A percentile compares a stretch with the other conserved stretches of the same genome.
These are phyloP conservation scores for Crocuta crocuta DNA, from an alignment of 2,113 vertebrate genomes.

Conservation along the genomic window DNA sequence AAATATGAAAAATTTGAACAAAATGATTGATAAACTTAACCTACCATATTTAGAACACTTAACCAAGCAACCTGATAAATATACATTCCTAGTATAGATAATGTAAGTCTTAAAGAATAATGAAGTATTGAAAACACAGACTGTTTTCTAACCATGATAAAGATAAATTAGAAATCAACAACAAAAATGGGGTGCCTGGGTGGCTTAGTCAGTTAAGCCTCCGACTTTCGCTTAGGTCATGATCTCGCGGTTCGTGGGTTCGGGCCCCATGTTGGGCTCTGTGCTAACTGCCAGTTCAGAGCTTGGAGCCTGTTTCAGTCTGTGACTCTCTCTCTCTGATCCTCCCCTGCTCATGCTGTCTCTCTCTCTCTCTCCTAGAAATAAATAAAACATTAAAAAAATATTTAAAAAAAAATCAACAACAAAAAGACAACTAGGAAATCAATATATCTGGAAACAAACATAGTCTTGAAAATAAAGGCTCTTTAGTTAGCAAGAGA, in stretches of 20 bases:
- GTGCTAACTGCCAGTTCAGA: too few species aligned
- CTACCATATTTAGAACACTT: not conserved
- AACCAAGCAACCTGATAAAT: not conserved
- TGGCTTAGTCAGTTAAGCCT: too few species aligned
- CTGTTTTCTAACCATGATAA: not conserved
- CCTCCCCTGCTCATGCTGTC: too few species aligned
- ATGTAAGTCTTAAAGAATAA: not conserved
- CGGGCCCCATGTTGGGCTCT: too few species aligned
- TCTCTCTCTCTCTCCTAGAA: too few species aligned
- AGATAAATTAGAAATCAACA: not conserved
- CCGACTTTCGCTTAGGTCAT: too few species aligned
- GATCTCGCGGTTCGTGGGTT: too few species aligned
- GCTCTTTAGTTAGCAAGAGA: not conserved
- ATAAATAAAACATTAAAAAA: too few species aligned
- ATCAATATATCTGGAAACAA: not conserved
- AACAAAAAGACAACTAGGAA: not conserved
- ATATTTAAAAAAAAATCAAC: not conserved
- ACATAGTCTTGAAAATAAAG: not conserved
- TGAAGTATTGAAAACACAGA: not conserved
- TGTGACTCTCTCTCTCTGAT: too few species aligned
- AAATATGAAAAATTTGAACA: not conserved
- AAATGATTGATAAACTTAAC: not conserved
- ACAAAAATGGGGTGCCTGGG: not conserved
- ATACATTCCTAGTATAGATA: not conserved
- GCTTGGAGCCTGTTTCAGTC: too few species aligned